A percentile compares a stretch with the other conserved stretches of the same genome.
These are phyloP conservation scores for Parnassius mnemosyne DNA, from an alignment of 2,888 invertebrate species.

Conservation along the genomic window DNA sequence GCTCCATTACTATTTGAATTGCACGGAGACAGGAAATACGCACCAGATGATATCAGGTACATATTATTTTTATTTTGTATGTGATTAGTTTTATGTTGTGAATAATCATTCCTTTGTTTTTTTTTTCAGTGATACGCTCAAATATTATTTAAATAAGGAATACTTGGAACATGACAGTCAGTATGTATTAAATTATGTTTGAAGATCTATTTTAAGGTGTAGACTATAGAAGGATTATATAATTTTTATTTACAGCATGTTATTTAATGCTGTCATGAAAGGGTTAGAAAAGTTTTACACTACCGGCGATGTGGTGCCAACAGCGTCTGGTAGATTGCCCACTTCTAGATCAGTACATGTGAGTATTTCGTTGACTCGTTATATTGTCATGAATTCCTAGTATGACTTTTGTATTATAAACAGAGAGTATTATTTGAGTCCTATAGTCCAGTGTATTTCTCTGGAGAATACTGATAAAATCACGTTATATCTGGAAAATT, in stretches of 20 bases:
- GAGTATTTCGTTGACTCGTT: constrained; percentile 31
- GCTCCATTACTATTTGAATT: constrained; percentile 90
- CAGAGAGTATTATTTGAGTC: too few relatives aligned
- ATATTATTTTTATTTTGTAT: background rate
- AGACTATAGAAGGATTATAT: background rate
- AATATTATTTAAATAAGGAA: constrained; percentile 83
- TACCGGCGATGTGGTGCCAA: constrained; percentile 78
- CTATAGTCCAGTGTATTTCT: too few relatives aligned
- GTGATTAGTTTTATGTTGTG: background rate
- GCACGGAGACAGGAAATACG: constrained; percentile 84
- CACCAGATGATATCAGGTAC: constrained; percentile 52
- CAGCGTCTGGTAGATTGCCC: constrained; percentile 72
- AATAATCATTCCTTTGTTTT: constrained; percentile 4
- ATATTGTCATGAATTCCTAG: too few relatives aligned
- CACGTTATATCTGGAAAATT: too few relatives aligned
- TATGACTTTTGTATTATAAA: too few relatives aligned
- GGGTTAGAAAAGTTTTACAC: constrained; percentile 83
- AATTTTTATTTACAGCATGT: constrained; percentile 65
- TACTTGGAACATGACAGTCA: constrained; percentile 90
- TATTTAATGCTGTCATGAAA: constrained; percentile 83
- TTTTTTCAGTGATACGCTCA: constrained; percentile 82
- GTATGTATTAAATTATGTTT: constrained; percentile 79
- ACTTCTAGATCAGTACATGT: constrained; percentile 57
- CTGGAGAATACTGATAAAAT: too few relatives aligned
- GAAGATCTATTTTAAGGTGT: constrained; percentile 1